These are phyloP conservation scores for Datnioides undecimradiatus DNA, from an alignment of 2,113 vertebrate species.

Conservation along the genomic window DNA sequence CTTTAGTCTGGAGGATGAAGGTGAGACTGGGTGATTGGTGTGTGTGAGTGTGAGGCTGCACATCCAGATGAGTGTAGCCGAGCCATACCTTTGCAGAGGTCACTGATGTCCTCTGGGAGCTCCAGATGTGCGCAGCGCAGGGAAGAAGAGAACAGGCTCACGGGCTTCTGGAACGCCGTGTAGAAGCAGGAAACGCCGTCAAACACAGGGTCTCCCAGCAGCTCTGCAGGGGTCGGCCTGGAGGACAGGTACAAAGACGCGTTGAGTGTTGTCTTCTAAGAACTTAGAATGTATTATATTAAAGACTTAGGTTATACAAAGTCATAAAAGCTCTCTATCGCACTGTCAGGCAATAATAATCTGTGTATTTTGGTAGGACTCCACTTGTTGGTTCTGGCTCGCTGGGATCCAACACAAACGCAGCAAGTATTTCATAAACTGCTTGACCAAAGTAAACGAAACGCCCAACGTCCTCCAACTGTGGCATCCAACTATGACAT, in stretches of 20 bases:
- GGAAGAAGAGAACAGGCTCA: conserved; percentile 92
- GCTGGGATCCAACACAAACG: background rate
- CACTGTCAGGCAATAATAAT: background rate
- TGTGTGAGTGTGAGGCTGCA: background rate
- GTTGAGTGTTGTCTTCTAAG: too few relatives aligned
- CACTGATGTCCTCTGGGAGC: conserved; percentile 93
- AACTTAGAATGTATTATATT: background rate
- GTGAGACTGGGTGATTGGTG: background rate
- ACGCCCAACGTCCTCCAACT: conserved; percentile 14
- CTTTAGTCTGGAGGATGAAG: background rate
- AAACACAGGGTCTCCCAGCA: conserved; percentile 89
- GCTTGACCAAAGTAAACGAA: conserved; percentile 12
- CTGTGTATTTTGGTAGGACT: conserved; percentile 13
- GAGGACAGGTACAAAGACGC: background rate
- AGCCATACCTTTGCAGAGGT: conserved; percentile 90
- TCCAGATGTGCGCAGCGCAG: conserved; percentile 92
- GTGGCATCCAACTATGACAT: background rate
- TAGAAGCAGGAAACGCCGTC: conserved; percentile 86
- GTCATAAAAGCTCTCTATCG: background rate
- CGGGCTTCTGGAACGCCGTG: conserved; percentile 86
- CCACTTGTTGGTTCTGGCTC: background rate
- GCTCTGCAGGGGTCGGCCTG: conserved; percentile 89
- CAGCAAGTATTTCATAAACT: background rate
- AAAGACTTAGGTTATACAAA: background rate
- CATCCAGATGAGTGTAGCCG: background rate